These are phyloP conservation scores for Corythornis vintsioides DNA, from an alignment of 2,113 vertebrate genomes.

Conservation along the genomic window DNA sequence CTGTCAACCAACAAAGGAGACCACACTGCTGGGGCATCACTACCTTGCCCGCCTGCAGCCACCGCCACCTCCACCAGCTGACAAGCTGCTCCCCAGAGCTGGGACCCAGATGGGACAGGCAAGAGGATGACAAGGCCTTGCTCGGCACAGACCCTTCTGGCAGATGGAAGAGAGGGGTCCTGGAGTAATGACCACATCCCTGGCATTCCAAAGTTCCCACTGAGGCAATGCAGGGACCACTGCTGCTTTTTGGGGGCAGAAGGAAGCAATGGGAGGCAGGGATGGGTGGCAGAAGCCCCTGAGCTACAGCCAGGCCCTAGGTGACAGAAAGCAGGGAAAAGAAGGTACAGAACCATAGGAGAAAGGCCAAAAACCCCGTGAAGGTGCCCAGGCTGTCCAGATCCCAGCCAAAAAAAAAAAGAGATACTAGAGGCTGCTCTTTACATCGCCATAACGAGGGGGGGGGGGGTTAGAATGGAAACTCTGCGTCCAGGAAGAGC, in stretches of 20 bases:
- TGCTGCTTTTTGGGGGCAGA: neutral
- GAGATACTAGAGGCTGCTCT: neutral
- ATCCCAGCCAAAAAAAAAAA: neutral
- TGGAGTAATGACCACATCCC: neutral
- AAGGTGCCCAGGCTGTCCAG: neutral
- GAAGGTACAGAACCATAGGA: neutral
- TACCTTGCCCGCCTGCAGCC: neutral
- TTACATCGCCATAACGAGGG: accelerated
- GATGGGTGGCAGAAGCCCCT: accelerated
- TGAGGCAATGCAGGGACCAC: accelerated
- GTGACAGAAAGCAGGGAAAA: neutral
- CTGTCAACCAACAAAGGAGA: accelerated
- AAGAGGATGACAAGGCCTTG: neutral
- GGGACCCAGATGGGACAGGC: neutral
- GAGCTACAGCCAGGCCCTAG: accelerated
- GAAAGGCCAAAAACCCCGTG: neutral
- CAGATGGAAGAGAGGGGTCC: neutral
- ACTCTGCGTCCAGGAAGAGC: neutral
- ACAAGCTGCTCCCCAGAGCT: neutral
- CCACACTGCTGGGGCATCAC: neutral
- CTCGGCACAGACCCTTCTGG: conserved; percentile 39
- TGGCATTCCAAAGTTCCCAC: accelerated
- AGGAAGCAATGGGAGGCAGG: neutral
- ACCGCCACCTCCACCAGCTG: neutral
- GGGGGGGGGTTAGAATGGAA: neutral